Conservation (phyloP, 1,140 invertebrate species). For the Oppia nitens region DNA sequence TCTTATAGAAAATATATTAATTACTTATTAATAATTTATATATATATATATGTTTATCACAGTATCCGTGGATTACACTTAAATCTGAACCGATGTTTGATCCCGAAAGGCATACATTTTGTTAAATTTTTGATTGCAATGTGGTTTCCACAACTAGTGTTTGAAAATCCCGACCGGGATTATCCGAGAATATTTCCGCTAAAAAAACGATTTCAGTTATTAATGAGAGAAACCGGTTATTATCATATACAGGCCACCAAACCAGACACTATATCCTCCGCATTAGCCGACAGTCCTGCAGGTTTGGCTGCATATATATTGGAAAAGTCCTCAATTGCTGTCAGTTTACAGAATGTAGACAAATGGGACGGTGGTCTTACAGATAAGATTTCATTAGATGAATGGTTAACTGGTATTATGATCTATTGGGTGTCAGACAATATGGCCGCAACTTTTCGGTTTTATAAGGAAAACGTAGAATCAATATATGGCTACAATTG, state of each 20-base stretch:
- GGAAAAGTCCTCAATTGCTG: conserved; percentile 54
- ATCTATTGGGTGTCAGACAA: conserved; percentile 61
- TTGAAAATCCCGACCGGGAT: conserved; percentile 29
- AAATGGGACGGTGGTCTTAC: conserved; percentile 50
- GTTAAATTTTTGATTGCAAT: conserved; percentile 37
- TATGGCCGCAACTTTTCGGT: conserved; percentile 53
- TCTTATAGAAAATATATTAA: not conserved
- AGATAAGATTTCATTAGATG: conserved; percentile 41
- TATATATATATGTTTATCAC: not conserved
- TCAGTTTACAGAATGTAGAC: not conserved
- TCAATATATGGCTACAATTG: not conserved
- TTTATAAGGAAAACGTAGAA: conserved; percentile 45
- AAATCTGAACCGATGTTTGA: conserved; percentile 16
- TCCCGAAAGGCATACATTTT: conserved; percentile 2
- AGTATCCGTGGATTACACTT: conserved; percentile 8
- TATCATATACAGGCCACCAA: conserved; percentile 62
- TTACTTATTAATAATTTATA: not conserved
- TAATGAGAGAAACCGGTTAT: conserved; percentile 35
- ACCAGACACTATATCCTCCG: conserved; percentile 61
- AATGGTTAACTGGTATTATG: conserved; percentile 76
- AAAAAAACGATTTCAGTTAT: conserved; percentile 21
- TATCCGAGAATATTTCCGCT: conserved; percentile 34
- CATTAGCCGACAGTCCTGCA: conserved; percentile 36
- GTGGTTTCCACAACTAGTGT: conserved; percentile 37
- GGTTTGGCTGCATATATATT: conserved; percentile 63